Conservation (phyloP, 2,797 vertebrate genomes). For the Microctenopoma lineatum region DNA sequence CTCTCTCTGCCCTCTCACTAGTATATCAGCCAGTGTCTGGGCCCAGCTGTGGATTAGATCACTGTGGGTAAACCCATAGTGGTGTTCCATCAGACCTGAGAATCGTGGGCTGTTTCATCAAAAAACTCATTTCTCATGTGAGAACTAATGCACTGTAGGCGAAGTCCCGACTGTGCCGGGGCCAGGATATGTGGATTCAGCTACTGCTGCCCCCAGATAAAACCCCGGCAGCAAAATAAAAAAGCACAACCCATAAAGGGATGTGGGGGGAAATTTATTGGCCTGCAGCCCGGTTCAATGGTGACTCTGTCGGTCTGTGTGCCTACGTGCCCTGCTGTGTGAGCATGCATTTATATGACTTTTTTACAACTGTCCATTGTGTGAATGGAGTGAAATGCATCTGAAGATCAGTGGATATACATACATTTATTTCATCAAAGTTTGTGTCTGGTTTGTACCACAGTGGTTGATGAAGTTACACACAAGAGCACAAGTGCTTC, state of each 20-base stretch:
- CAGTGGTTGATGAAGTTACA: constrained; percentile 26
- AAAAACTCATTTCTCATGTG: constrained; percentile 75
- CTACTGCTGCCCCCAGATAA: constrained; percentile 75
- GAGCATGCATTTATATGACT: constrained; percentile 64
- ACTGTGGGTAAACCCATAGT: constrained; percentile 65
- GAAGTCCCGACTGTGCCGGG: constrained; percentile 61
- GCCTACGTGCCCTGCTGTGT: constrained; percentile 56
- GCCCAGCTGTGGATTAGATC: constrained; percentile 71
- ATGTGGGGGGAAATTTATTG: constrained; percentile 58
- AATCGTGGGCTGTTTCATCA: constrained; percentile 74
- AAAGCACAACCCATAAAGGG: constrained; percentile 69
- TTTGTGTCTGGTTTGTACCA: constrained; percentile 7
- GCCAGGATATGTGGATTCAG: constrained; percentile 67
- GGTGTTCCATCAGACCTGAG: constrained; percentile 71
- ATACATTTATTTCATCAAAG: constrained; percentile 30
- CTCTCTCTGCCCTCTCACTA: constrained; percentile 50
- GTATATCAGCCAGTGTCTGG: constrained; percentile 61
- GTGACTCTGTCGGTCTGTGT: constrained; percentile 68
- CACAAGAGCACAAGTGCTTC: constrained; percentile 27
- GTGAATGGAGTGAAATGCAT: constrained; percentile 24
- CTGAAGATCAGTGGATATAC: constrained; percentile 35
- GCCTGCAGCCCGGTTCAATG: constrained; percentile 42
- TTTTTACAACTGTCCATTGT: constrained; percentile 37
- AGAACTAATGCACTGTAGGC: constrained; percentile 70
- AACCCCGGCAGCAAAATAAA: constrained; percentile 68